phyloP scores from a whole-genome alignment of 2,797 vertebrate genomes.

The Leptoclinus maculatus region DNA sequence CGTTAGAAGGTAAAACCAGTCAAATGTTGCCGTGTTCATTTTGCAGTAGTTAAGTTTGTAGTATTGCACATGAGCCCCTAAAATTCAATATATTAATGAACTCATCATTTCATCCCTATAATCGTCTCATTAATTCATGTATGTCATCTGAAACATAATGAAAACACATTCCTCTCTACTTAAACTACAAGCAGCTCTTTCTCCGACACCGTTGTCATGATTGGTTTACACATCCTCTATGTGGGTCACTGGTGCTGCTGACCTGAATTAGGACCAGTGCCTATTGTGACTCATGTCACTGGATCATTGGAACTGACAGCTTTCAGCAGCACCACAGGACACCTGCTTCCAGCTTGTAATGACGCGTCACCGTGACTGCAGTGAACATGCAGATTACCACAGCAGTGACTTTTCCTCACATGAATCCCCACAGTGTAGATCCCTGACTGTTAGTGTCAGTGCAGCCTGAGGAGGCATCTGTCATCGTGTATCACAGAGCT shows the following conservation, averaged over 20 bases:
- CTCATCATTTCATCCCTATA: background rate
- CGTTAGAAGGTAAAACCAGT: background rate
- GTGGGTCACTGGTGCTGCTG: slow-evolving; percentile 45
- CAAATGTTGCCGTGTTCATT: too few species aligned
- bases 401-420: background rate
- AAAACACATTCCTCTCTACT: background rate
- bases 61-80: background rate
- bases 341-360: slow-evolving; percentile 21
- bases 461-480: background rate
- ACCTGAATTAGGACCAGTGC: slow-evolving; percentile 33
- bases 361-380: background rate
- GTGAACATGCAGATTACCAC: background rate
- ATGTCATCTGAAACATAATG: background rate
- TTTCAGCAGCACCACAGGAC: background rate
- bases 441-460: background rate
- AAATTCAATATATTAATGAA: background rate
- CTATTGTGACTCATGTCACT: slow-evolving; percentile 36
- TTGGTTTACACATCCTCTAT: slow-evolving; percentile 17
- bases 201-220: background rate
- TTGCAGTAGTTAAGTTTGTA: too few species aligned
- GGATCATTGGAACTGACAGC: slow-evolving; percentile 28
- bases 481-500: slow-evolving; percentile 6
- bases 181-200: background rate
- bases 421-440: too few species aligned
- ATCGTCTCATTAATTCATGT: background rate